A percentile compares a stretch with the other conserved stretches of the same genome.
phyloP scores from a whole-genome alignment of 2,888 invertebrate genomes.

The Pachliopta kotzebuea region DNA sequence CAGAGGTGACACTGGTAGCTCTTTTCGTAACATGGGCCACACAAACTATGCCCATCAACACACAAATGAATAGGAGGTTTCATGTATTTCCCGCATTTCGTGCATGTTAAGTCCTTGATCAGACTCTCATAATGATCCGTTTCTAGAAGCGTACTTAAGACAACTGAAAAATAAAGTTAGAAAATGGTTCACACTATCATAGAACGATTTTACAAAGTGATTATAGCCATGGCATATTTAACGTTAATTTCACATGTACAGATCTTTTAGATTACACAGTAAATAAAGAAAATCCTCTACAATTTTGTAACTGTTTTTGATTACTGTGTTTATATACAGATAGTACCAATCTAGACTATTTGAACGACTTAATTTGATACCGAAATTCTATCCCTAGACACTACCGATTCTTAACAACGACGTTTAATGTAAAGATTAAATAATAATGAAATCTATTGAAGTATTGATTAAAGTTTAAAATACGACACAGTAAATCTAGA shows the following conservation, averaged over 20 bases:
- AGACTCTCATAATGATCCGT: conserved; percentile 74
- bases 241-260: no score
- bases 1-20: conserved; percentile 70
- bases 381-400: no score
- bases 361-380: no score
- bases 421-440: no score
- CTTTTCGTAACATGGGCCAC: conserved; percentile 65
- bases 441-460: neutral
- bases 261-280: no score
- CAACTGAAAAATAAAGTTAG: conserved; percentile 48
- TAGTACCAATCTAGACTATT: no score
- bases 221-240: no score
- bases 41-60: conserved; percentile 73
- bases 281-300: no score
- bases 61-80: conserved; percentile 73
- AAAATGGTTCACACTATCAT: neutral
- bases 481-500: neutral
- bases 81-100: conserved; percentile 72
- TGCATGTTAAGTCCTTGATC: conserved; percentile 72
- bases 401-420: no score
- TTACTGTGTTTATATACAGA: no score
- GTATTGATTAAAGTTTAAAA: neutral
- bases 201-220: neutral
- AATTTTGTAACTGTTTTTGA: neutral
- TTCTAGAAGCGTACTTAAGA: conserved; percentile 65